phyloP scores from a whole-genome alignment of 1,140 invertebrate species.

The Drosophila pectinifera region DNA sequence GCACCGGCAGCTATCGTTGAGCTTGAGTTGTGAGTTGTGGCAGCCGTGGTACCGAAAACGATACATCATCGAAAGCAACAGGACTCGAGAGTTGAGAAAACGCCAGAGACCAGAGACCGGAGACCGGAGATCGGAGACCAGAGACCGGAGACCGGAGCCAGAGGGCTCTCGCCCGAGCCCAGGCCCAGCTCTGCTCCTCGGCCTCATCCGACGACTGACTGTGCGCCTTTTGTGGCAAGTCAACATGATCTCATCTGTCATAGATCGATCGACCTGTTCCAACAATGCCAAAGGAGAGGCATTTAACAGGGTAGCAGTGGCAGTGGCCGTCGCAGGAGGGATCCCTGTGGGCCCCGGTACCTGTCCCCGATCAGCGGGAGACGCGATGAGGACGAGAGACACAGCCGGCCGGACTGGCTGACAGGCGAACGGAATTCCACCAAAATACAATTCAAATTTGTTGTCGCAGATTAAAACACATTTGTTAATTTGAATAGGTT shows the following conservation, averaged over 20 bases:
- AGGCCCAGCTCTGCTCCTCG: background rate
- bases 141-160: background rate
- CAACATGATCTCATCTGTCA: slow-evolving; percentile 84
- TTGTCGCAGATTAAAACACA: slow-evolving; percentile 81
- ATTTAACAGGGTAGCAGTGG: slow-evolving; percentile 60
- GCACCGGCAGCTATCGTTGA: slow-evolving; percentile 4
- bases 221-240: slow-evolving; percentile 74
- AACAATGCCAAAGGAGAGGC: slow-evolving; percentile 63
- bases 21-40: slow-evolving; percentile 32
- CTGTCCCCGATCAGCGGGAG: slow-evolving; percentile 72
- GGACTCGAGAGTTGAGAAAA: slow-evolving; percentile 63
- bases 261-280: slow-evolving; percentile 82
- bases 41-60: slow-evolving; percentile 56
- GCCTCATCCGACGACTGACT: slow-evolving; percentile 25
- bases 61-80: slow-evolving; percentile 80
- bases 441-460: slow-evolving; percentile 78
- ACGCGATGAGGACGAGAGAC: slow-evolving; percentile 2
- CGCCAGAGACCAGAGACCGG: slow-evolving; percentile 45
- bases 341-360: slow-evolving; percentile 29
- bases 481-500: slow-evolving; percentile 82
- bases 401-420: background rate
- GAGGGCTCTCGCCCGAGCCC: slow-evolving; percentile 6
- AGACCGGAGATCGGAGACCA: too few relatives aligned
- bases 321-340: slow-evolving; percentile 58
- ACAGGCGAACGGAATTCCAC: slow-evolving; percentile 46